Conservation (phyloP, 2,888 invertebrate genomes). For the Aphelenchoides bicaudatus region DNA sequence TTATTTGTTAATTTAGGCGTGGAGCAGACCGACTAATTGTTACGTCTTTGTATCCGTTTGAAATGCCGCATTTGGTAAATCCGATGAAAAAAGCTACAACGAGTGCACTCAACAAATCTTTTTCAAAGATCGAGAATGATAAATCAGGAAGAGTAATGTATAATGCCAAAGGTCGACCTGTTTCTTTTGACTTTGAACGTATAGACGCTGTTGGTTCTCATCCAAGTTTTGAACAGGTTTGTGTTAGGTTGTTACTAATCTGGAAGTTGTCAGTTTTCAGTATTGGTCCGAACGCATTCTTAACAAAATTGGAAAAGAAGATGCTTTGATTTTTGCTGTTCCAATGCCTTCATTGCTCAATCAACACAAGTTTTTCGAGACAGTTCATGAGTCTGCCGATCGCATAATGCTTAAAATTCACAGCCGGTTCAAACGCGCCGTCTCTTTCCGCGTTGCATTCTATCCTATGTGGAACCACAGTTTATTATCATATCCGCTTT, state of each 20-base stretch:
- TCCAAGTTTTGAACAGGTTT: slow-evolving; percentile 23
- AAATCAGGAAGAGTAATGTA: slow-evolving; percentile 8
- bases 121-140: slow-evolving; percentile 1
- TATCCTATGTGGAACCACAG: slow-evolving; percentile 44
- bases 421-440: slow-evolving; percentile 22
- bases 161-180: slow-evolving; percentile 22
- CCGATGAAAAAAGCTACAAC: slow-evolving; percentile 10
- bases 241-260: neutral
- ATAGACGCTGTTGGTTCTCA: slow-evolving; percentile 18
- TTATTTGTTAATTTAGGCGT: slow-evolving; percentile 20
- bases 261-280: slow-evolving; percentile 8
- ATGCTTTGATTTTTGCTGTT: slow-evolving; percentile 23
- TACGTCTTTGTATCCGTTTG: slow-evolving; percentile 23
- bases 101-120: slow-evolving; percentile 12
- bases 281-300: slow-evolving; percentile 23
- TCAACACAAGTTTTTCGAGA: neutral
- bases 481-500: slow-evolving; percentile 26
- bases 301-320: slow-evolving; percentile 19
- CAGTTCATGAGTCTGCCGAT: slow-evolving; percentile 13
- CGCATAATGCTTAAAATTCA: slow-evolving; percentile 24
- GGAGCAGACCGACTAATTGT: slow-evolving; percentile 22
- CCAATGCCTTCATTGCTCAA: slow-evolving; percentile 17
- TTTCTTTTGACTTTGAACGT: slow-evolving; percentile 22
- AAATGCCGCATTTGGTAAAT: slow-evolving; percentile 7
- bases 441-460: slow-evolving; percentile 43